Base-by-base conservation (phyloP, 1,140 invertebrate species). In the Aphelenchoides besseyi region DNA sequence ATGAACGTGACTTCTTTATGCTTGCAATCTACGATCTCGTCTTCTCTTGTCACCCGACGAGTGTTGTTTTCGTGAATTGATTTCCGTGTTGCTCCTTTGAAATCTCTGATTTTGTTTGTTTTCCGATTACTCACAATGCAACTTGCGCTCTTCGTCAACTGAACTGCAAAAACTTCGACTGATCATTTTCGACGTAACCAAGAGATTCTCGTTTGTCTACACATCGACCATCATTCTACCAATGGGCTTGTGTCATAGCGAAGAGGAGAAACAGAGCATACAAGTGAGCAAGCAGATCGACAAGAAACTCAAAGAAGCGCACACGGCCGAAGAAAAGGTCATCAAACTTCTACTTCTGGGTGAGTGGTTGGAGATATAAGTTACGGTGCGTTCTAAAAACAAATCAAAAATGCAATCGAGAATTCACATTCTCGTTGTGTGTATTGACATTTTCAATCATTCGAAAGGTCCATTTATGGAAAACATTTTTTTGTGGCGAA, bases 261-360 rank as follows among this genome's bases (percentile, higher is more conserved):
- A 81, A 57, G 78, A 80, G 35, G 78, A 80, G 29, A 82, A 80
- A 59, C 68, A 72, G 33, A 37, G 70, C 33, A 32, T 71, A 18
- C 73, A 70, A 41, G 35, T 53, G 23, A 82, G 75, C 37, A 67
- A 72, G 18, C 55, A 41, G 18, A 80, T 80, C 33, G 78, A 80
- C 55, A 81, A 82, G 64, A 72, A 69, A 29, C 79, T 80, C 32
- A 71, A 71, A 23, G 74, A 80, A 33, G 68, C 61, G 8, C 69
- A 80, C 28, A 57, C 62, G 23, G 63, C 63, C 5, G 76, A 82
- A 32, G 68, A 83, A 29, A 82, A 81, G 66, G 72, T 79, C 36
- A 81, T 83, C 71, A 83, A 83, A 67, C 68, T 83, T 32, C 67
- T 83, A 23, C 70, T 83, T 54, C 70, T 82, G 3, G 80, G 80